These are phyloP conservation scores for Poeciliopsis occidentalis DNA, from an alignment of 2,113 vertebrate species.

Conservation along the genomic window DNA sequence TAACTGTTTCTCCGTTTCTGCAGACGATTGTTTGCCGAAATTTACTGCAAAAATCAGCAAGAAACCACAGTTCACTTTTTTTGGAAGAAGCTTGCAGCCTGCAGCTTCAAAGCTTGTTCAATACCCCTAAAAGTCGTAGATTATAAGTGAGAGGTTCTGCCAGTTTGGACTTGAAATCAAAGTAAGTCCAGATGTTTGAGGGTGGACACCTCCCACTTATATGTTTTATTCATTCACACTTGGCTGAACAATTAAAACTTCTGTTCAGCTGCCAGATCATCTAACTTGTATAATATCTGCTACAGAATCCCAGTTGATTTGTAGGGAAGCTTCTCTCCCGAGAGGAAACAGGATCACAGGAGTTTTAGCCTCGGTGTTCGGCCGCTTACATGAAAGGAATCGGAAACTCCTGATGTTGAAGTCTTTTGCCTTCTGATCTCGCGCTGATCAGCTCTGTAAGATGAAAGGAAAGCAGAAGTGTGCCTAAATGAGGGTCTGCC, in stretches of 20 bases:
- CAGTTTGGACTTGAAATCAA: not conserved
- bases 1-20: constrained; percentile 28
- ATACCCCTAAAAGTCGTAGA: not conserved
- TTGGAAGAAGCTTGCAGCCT: constrained; percentile 13
- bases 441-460: constrained; percentile 61
- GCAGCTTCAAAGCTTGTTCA: constrained; percentile 22
- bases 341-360: constrained; percentile 12
- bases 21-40: constrained; percentile 31
- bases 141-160: constrained; percentile 12
- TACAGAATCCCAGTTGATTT: constrained; percentile 6
- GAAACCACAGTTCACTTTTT: constrained; percentile 1
- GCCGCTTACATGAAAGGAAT: constrained; percentile 43
- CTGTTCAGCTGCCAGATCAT: not conserved
- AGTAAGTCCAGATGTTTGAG: not conserved
- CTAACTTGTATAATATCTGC: constrained; percentile 12
- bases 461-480: constrained; percentile 55
- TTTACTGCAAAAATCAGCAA: constrained; percentile 31
- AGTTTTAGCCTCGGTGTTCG: constrained; percentile 32
- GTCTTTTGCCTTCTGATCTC: constrained; percentile 54
- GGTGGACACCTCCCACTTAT: not conserved
- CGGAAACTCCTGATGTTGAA: constrained; percentile 49
- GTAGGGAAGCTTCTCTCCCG: not conserved
- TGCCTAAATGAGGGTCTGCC: constrained; percentile 32
- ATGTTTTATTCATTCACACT: not conserved
- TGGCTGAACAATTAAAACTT: constrained; percentile 8